A percentile compares a stretch with the other conserved stretches of the same genome.
These are phyloP conservation scores for Himalopsyche anomala DNA, from an alignment of 2,888 invertebrate species.

Conservation along the genomic window DNA sequence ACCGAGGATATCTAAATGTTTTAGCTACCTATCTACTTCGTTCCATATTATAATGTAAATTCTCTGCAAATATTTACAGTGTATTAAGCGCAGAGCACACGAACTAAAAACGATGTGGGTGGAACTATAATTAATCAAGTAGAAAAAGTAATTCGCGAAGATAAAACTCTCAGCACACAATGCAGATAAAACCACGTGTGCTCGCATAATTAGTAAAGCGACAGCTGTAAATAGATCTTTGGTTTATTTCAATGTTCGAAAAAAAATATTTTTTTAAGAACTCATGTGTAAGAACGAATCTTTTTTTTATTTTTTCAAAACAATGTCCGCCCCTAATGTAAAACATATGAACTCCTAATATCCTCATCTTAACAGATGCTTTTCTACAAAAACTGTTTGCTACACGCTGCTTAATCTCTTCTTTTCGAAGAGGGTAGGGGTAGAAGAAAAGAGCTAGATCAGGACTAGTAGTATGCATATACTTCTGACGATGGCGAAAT, in stretches of 20 bases:
- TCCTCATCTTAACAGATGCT: too few species aligned
- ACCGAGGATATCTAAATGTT: slow-evolving; percentile 19
- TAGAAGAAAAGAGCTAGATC: too few species aligned
- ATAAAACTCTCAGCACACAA: slow-evolving; percentile 10
- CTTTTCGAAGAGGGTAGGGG: too few species aligned
- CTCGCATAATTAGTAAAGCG: background rate
- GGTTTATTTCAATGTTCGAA: background rate
- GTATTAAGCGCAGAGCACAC: background rate
- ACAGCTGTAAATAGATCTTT: background rate
- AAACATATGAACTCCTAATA: too few species aligned
- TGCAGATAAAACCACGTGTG: background rate
- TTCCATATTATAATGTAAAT: slow-evolving; percentile 1
- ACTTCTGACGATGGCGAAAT: too few species aligned
- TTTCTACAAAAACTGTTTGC: too few species aligned
- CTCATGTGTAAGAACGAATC: too few species aligned
- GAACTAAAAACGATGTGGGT: slow-evolving; percentile 20
- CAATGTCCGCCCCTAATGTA: too few species aligned
- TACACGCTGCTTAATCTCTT: too few species aligned
- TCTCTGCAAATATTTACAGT: slow-evolving; percentile 30
- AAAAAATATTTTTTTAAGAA: too few species aligned
- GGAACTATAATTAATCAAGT: slow-evolving; percentile 20
- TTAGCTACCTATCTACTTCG: background rate
- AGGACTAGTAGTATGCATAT: too few species aligned
- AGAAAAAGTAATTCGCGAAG: slow-evolving; percentile 8
- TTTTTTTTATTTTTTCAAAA: too few species aligned